Conservation (phyloP, 2,888 invertebrate genomes). For the Crossocerus cetratus region DNA sequence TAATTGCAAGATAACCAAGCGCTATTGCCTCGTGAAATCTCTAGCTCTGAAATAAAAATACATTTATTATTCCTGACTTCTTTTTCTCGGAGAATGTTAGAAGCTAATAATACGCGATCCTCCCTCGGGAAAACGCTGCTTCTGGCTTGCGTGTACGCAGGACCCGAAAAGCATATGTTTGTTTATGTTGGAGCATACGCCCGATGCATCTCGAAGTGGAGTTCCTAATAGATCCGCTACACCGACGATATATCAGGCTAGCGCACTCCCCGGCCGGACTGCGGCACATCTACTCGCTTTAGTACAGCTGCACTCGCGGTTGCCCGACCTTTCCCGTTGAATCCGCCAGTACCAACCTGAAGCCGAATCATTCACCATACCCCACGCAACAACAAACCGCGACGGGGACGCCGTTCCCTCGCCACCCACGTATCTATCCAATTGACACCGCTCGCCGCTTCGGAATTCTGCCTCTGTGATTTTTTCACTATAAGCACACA, state of each 20-base stretch:
- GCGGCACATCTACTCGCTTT: conserved; percentile 9
- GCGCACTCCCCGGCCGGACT: too few species aligned
- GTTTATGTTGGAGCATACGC: conserved; percentile 29
- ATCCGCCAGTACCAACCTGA: conserved; percentile 47
- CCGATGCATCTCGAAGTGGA: conserved; percentile 36
- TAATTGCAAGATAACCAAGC: too few species aligned
- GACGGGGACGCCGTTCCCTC: not conserved
- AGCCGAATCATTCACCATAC: conserved; percentile 26
- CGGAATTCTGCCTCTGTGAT: too few species aligned
- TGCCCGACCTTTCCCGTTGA: conserved; percentile 67
- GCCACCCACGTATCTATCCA: conserved; percentile 16
- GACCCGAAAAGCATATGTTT: conserved; percentile 19
- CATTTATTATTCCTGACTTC: too few species aligned
- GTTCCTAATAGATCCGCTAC: conserved; percentile 35
- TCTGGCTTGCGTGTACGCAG: too few species aligned
- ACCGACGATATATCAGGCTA: conserved; percentile 13
- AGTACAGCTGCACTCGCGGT: conserved; percentile 68
- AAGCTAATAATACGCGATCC: too few species aligned
- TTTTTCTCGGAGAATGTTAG: too few species aligned
- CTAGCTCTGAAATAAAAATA: too few species aligned
- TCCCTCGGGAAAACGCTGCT: too few species aligned
- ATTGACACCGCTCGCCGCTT: not conserved
- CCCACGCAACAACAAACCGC: conserved; percentile 21
- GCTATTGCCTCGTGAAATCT: too few species aligned
- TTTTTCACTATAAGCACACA: not conserved